Conservation (phyloP, 2,888 invertebrate species). For the Glyphotaelius pellucidus region DNA sequence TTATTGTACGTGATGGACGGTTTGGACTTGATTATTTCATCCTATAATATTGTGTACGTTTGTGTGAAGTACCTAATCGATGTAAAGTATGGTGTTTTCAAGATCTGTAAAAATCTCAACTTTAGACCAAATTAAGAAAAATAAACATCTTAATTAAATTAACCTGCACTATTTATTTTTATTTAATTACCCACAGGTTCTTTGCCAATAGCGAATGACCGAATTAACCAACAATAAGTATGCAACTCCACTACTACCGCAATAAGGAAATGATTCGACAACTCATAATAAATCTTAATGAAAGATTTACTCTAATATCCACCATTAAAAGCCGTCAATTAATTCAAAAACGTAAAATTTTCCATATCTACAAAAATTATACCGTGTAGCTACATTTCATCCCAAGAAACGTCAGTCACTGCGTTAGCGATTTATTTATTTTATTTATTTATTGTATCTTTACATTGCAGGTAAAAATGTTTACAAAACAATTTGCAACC, state of each 20-base stretch:
- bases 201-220: not conserved
- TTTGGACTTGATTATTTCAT: constrained; percentile 46
- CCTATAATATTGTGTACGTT: constrained; percentile 36
- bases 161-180: constrained; percentile 24
- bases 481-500: no score
- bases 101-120: constrained; percentile 64
- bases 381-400: no score
- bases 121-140: constrained; percentile 66
- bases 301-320: no score
- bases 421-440: no score
- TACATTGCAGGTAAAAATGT: no score
- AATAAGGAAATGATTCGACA: no score
- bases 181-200: not conserved
- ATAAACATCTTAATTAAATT: constrained; percentile 62
- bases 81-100: constrained; percentile 43
- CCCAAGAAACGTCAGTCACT: no score
- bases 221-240: not conserved
- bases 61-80: constrained; percentile 52
- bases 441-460: no score
- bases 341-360: no score
- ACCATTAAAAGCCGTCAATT: no score
- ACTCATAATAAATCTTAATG: no score
- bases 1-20: constrained; percentile 16
- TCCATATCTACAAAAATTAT: no score
- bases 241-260: not conserved